Conservation (phyloP, 2,888 invertebrate genomes). For the Tetragnatha montana region DNA sequence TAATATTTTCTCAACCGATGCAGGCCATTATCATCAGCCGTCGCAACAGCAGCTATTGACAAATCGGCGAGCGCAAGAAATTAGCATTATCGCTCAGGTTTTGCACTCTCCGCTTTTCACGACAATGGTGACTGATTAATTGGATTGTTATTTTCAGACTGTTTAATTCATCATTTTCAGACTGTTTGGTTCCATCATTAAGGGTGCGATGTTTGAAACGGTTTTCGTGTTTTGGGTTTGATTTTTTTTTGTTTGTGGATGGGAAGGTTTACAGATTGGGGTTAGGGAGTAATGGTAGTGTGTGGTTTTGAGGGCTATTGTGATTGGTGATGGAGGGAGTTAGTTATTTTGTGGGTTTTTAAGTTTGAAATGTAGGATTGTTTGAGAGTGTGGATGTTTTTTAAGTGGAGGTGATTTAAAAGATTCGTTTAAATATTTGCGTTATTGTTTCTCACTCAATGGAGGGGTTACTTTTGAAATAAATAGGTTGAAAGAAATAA, state of each 20-base stretch:
- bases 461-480: too few relatives aligned
- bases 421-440: too few relatives aligned
- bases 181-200: not conserved
- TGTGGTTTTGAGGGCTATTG: too few relatives aligned
- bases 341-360: not conserved
- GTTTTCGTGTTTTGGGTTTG: not conserved
- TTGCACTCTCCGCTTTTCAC: not conserved
- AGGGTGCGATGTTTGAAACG: not conserved
- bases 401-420: too few relatives aligned
- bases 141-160: not conserved
- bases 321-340: not conserved
- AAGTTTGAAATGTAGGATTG: not conserved
- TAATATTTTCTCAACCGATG: constrained; percentile 62
- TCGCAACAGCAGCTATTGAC: constrained; percentile 40
- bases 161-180: not conserved
- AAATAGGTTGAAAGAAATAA: too few relatives aligned
- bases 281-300: too few relatives aligned
- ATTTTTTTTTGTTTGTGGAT: not conserved
- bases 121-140: not conserved
- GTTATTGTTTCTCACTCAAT: too few relatives aligned
- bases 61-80: constrained; percentile 33
- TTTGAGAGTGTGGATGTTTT: too few relatives aligned
- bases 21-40: constrained; percentile 60
- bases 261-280: not conserved
- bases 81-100: constrained; percentile 33